A percentile compares a stretch with the other conserved stretches of the same genome.
Evolutionary conservation across 2,888 invertebrate species (phyloP).

Genomic region (Leptinotarsa peninsularis): DNA sequence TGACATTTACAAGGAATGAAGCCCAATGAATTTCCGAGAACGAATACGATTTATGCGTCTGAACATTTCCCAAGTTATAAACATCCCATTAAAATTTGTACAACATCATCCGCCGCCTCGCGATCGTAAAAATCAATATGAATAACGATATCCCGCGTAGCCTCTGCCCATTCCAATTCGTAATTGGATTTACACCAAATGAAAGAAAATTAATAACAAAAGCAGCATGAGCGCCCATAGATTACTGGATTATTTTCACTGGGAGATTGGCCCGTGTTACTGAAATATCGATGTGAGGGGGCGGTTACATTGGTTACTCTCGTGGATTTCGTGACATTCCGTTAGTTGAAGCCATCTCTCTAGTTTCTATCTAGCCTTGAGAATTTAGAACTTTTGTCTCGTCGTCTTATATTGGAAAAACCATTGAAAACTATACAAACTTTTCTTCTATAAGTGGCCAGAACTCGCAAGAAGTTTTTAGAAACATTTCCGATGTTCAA

Average conservation of each 20-base stretch:
- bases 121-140: conserved; percentile 25
- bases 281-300: too few relatives aligned
- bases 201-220: conserved; percentile 29
- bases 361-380: too few relatives aligned
- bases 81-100: background rate
- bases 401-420: too few relatives aligned
- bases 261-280: background rate
- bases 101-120: background rate
- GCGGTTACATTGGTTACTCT: too few relatives aligned
- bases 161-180: conserved; percentile 2
- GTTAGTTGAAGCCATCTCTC: too few relatives aligned
- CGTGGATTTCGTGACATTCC: too few relatives aligned
- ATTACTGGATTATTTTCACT: conserved; percentile 18
- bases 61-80: conserved; percentile 8
- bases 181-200: conserved; percentile 27
- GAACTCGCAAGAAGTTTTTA: too few relatives aligned
- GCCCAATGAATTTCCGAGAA: background rate
- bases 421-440: too few relatives aligned
- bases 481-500: too few relatives aligned
- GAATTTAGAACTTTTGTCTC: too few relatives aligned
- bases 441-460: too few relatives aligned
- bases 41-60: conserved; percentile 4
- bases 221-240: conserved; percentile 25
- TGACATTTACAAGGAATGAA: background rate
- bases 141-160: conserved; percentile 25